A percentile compares a stretch with the other conserved stretches of the same genome.
Conservation (phyloP, 2,888 invertebrate species). For the Macropis europaea region DNA sequence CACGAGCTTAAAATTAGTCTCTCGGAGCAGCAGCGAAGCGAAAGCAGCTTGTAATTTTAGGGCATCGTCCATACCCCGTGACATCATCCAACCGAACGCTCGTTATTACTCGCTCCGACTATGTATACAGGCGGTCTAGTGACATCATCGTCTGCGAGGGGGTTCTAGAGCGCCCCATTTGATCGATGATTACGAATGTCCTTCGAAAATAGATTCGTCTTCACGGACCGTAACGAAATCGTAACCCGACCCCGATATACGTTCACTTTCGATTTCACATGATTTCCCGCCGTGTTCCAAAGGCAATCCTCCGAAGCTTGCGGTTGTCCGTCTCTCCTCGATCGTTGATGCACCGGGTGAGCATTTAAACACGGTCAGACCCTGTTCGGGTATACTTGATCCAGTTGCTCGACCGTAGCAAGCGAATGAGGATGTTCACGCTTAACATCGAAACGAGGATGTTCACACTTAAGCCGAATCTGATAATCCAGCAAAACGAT, state of each 20-base stretch:
- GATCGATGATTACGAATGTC: slow-evolving; percentile 41
- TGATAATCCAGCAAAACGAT: slow-evolving; percentile 34
- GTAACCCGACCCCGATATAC: slow-evolving; percentile 33
- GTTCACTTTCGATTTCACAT: neutral
- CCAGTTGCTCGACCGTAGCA: slow-evolving; percentile 32
- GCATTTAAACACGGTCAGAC: slow-evolving; percentile 1
- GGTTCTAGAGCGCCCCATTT: slow-evolving; percentile 27
- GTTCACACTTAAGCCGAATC: slow-evolving; percentile 42
- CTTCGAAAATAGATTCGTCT: slow-evolving; percentile 64
- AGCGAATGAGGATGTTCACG: slow-evolving; percentile 46
- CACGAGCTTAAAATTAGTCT: slow-evolving; percentile 47
- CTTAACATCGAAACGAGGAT: slow-evolving; percentile 45
- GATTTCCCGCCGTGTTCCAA: neutral
- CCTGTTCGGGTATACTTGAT: slow-evolving; percentile 44
- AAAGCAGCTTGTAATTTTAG: slow-evolving; percentile 55
- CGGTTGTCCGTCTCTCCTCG: neutral
- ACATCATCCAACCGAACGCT: slow-evolving; percentile 56
- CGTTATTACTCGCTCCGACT: slow-evolving; percentile 38
- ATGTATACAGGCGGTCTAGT: slow-evolving; percentile 16
- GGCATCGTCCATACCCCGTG: slow-evolving; percentile 46
- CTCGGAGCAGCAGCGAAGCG: slow-evolving; percentile 16
- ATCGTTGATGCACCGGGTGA: neutral
- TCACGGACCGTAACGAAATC: slow-evolving; percentile 16
- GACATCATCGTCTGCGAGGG: slow-evolving; percentile 56
- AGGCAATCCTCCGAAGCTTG: neutral